Evolutionary conservation across 2,888 invertebrate species (phyloP).

Genomic region (Mechanitis mazaeus): DNA sequence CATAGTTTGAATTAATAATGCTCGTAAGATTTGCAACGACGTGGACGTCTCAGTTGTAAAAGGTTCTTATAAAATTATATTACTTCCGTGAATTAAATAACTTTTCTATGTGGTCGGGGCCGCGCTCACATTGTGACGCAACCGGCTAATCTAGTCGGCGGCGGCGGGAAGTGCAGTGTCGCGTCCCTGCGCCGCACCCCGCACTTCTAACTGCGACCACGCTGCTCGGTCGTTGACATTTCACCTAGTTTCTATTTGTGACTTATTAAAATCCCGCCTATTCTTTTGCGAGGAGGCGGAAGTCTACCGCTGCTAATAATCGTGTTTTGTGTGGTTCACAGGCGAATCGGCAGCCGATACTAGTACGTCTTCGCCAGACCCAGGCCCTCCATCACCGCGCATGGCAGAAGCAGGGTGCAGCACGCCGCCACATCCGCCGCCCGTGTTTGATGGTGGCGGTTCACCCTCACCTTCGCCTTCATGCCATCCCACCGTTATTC

Average conservation of each 20-base stretch:
- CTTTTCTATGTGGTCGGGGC: slow-evolving; percentile 49
- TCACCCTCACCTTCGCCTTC: slow-evolving; percentile 62
- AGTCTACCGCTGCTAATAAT: slow-evolving; percentile 49
- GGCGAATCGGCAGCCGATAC: slow-evolving; percentile 96
- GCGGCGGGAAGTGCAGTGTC: slow-evolving; percentile 77
- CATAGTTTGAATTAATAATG: background rate
- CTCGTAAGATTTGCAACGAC: background rate
- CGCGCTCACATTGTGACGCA: slow-evolving; percentile 68
- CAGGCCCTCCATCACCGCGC: slow-evolving; percentile 90
- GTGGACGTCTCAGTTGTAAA: slow-evolving; percentile 8
- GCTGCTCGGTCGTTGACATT: slow-evolving; percentile 73
- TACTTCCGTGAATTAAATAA: slow-evolving; percentile 43
- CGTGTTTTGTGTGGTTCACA: slow-evolving; percentile 60
- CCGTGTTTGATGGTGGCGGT: slow-evolving; percentile 71
- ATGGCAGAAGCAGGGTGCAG: slow-evolving; percentile 81
- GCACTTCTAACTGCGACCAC: slow-evolving; percentile 64
- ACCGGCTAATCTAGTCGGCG: slow-evolving; percentile 75
- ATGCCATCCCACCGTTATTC: slow-evolving; percentile 74
- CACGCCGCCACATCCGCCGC: slow-evolving; percentile 78
- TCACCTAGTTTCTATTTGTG: slow-evolving; percentile 75
- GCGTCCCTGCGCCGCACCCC: slow-evolving; percentile 71
- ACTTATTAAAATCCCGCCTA: slow-evolving; percentile 62
- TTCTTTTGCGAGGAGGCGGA: slow-evolving; percentile 44
- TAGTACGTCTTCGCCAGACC: slow-evolving; percentile 94
- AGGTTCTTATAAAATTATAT: slow-evolving; percentile 23